Evolutionary conservation across 2,888 invertebrate species (phyloP).

Genomic region (Apodemia hepburni): DNA sequence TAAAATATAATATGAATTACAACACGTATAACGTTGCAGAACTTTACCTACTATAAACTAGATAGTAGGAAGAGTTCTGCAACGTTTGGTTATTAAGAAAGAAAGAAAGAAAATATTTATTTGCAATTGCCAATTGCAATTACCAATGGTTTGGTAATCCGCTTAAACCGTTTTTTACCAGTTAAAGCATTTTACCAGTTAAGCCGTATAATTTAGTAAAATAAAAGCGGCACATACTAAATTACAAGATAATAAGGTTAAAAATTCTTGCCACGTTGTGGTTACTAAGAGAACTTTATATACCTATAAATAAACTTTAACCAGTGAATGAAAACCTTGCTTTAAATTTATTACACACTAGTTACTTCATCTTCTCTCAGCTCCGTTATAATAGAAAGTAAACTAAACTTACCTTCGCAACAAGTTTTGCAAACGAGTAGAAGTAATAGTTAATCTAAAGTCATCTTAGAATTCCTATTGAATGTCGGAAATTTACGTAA

Average conservation of each 20-base stretch:
- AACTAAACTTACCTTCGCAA: conserved; percentile 15
- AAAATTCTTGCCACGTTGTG: not conserved
- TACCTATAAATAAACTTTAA: not conserved
- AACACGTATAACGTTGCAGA: too few species aligned
- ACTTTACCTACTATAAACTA: too few species aligned
- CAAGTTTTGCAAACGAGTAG: conserved; percentile 23
- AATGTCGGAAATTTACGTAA: conserved; percentile 40
- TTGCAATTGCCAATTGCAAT: too few species aligned
- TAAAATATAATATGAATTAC: too few species aligned
- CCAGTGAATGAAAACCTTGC: not conserved
- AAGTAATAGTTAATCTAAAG: conserved; percentile 28
- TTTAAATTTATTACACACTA: conserved; percentile 2
- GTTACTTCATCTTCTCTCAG: conserved; percentile 4
- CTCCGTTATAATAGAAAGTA: conserved; percentile 12
- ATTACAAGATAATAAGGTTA: conserved; percentile 13
- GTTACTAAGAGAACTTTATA: not conserved
- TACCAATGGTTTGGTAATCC: too few species aligned
- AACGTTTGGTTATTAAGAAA: too few species aligned
- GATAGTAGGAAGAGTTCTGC: too few species aligned
- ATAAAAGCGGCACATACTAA: too few species aligned
- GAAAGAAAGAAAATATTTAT: too few species aligned
- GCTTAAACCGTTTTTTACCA: too few species aligned
- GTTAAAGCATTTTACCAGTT: too few species aligned
- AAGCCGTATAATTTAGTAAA: too few species aligned
- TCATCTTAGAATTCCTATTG: conserved; percentile 30